phyloP scores from a whole-genome alignment of 2,888 invertebrate genomes.

The Synergus japonicus region DNA sequence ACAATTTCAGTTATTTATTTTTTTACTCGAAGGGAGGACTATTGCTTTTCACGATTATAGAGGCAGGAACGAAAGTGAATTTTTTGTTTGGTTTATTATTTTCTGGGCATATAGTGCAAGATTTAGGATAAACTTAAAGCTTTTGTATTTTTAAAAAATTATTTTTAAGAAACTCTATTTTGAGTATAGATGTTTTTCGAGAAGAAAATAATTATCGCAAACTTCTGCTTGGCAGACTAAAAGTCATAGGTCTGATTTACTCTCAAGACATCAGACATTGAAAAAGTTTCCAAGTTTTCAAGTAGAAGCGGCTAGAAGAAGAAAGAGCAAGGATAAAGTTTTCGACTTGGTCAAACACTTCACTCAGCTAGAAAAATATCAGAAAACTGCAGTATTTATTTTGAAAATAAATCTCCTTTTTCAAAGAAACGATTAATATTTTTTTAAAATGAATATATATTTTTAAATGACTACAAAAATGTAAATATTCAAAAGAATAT shows the following conservation, averaged over 20 bases:
- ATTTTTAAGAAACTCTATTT: not conserved
- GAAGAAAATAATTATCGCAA: not conserved
- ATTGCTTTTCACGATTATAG: not conserved
- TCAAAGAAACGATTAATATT: not conserved
- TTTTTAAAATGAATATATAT: not conserved
- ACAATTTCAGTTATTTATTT: not conserved
- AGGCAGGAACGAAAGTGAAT: not conserved
- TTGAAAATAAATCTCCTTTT: slow-evolving; percentile 11
- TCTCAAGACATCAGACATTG: slow-evolving; percentile 15
- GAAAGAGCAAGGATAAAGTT: slow-evolving; percentile 24
- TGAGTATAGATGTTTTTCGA: not conserved
- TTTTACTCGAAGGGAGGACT: not conserved
- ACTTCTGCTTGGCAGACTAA: not conserved
- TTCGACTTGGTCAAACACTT: slow-evolving; percentile 14
- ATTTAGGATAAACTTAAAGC: too few species aligned
- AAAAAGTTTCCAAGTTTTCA: slow-evolving; percentile 32
- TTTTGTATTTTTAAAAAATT: not conserved
- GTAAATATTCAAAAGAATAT: not conserved
- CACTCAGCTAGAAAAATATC: slow-evolving; percentile 21
- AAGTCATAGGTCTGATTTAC: slow-evolving; percentile 4
- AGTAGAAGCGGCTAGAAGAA: slow-evolving; percentile 16
- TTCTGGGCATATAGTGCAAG: not conserved
- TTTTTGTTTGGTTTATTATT: not conserved
- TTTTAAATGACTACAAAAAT: not conserved
- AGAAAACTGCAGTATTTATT: not conserved